Base-by-base conservation (phyloP, 2,888 invertebrate genomes). In the Onchidella celtica region DNA sequence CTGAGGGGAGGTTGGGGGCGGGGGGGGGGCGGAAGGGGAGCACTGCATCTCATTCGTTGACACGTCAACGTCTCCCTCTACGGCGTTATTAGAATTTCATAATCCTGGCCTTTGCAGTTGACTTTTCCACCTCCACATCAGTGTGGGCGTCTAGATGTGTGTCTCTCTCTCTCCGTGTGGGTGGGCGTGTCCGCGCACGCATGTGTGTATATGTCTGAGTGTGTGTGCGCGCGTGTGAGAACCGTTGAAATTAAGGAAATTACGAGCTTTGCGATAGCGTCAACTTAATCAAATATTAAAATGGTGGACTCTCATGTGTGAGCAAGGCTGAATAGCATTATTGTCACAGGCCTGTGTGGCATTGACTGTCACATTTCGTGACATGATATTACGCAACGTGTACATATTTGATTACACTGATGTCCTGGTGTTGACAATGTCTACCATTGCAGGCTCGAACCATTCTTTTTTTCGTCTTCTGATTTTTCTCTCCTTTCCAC, bases 181-280 rank as follows among this genome's bases (percentile, higher is more conserved):
- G 70, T 40, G 70, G 14, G 70, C 38, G 70, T 70, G 70, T 70
- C 38, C 38, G 70, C 38, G 70, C 38, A 40, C 34, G 40, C 38
- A 34, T 70, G 70, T 70, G 70, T 70, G 70, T 70, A 40, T 70
- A 40, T 38, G 70, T 70, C n/a, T 70, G 24, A 38, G 36, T 40
- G 40, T 70, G 36, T 70, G 36, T 69, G 69, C 34, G 38, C 38
- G 38, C 34, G 69, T 69, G 78, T 77, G 69, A 38, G 32, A 66
- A 27, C n/a, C 6, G 32, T 29, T 34, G 65, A 36, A 36, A 75
- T 57, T 59, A 61, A 65, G 75, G 29, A 61, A 65, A 55, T 70
- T 47, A 73, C 14, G 36, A 14, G 65, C 29, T 63, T 70, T 11
- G 55, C 27, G 9, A n/a, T 32, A 14, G 55, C 14, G 47, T 14